phyloP scores from a whole-genome alignment of 2,113 vertebrate species.

The Pteruthius melanotis region DNA sequence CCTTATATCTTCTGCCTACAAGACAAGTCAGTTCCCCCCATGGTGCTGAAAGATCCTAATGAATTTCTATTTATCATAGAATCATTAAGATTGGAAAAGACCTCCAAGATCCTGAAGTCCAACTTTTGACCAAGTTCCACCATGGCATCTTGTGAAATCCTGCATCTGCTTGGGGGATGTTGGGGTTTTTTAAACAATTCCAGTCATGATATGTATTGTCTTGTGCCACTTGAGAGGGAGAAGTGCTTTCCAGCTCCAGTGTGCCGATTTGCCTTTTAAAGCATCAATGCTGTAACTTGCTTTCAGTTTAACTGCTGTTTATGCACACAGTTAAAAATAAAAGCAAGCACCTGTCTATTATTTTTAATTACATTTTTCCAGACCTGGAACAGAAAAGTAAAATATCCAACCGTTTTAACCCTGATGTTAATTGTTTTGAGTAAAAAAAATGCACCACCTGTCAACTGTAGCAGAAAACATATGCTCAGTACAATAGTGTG shows the following conservation, averaged over 20 bases:
- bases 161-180: accelerated
- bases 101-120: neutral
- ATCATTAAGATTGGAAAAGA: neutral
- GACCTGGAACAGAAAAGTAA: neutral
- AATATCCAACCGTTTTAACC: neutral
- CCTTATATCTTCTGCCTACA: neutral
- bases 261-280: neutral
- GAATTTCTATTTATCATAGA: neutral
- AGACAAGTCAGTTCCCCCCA: too few species aligned
- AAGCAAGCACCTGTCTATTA: neutral
- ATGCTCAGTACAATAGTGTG: neutral
- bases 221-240: neutral
- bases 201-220: neutral
- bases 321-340: neutral
- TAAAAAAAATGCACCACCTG: neutral
- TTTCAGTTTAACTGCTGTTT: neutral
- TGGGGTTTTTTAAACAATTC: neutral
- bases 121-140: neutral
- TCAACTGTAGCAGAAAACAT: neutral
- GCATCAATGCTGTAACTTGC: accelerated
- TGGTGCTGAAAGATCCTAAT: neutral
- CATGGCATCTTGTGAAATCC: neutral
- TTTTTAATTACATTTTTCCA: constrained; percentile 19
- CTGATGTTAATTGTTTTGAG: constrained; percentile 21
- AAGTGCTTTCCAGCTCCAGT: neutral